Conservation (phyloP, 2,888 invertebrate genomes). For the Sipha maydis region DNA sequence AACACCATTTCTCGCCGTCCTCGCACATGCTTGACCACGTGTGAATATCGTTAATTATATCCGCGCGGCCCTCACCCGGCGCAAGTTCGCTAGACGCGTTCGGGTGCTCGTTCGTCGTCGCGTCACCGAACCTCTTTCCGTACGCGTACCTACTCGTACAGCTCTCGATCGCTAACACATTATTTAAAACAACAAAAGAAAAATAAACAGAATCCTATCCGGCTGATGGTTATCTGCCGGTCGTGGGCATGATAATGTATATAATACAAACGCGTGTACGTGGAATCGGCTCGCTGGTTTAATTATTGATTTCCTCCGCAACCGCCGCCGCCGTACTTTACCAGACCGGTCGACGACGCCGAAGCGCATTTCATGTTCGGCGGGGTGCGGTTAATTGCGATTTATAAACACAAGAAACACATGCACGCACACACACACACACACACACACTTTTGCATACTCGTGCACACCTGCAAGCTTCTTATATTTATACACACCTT, state of each 20-base stretch:
- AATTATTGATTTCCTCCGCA: constrained; percentile 35
- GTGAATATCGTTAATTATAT: constrained; percentile 59
- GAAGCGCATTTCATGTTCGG: constrained; percentile 12
- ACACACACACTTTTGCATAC: neutral
- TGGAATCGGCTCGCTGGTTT: constrained; percentile 35
- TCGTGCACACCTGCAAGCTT: neutral
- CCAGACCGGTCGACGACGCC: constrained; percentile 17
- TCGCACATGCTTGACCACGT: constrained; percentile 32
- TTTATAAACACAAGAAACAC: constrained; percentile 15
- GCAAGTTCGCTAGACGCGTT: neutral
- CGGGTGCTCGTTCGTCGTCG: neutral
- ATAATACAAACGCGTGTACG: neutral
- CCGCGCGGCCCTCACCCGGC: neutral
- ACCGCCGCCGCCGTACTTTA: neutral
- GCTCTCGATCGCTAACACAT: neutral
- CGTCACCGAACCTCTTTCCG: neutral
- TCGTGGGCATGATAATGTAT: neutral
- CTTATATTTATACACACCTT: neutral
- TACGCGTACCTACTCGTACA: neutral
- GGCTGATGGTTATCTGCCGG: constrained; percentile 38
- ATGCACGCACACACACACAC: neutral
- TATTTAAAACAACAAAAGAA: neutral
- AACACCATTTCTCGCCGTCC: neutral
- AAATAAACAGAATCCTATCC: constrained; percentile 31
- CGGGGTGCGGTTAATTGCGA: constrained; percentile 50